Evolutionary conservation across 2,888 invertebrate genomes (phyloP).

Genomic region (Spodoptera exigua): DNA sequence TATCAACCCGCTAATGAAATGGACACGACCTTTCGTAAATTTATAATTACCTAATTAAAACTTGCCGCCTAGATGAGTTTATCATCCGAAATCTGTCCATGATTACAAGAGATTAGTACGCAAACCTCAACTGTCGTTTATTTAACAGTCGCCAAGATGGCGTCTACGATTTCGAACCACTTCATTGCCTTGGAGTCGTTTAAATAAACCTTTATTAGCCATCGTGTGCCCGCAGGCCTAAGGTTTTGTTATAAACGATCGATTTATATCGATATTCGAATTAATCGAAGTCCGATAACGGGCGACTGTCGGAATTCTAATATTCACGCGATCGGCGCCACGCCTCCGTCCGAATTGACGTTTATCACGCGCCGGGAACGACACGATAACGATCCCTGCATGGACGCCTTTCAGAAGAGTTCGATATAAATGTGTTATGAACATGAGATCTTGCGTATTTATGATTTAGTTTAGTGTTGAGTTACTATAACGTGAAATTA

Average conservation of each 20-base stretch:
- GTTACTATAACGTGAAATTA: too few relatives aligned
- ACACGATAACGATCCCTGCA: not conserved
- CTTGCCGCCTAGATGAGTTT: too few relatives aligned
- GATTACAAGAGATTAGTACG: too few relatives aligned
- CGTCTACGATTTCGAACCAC: not conserved
- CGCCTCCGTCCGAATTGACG: constrained; percentile 8
- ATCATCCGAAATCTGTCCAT: too few relatives aligned
- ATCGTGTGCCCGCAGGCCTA: constrained; percentile 1
- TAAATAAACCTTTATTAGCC: constrained; percentile 2
- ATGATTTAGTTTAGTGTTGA: too few relatives aligned
- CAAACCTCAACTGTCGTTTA: too few relatives aligned
- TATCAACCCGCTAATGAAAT: constrained; percentile 12
- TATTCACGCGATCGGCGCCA: constrained; percentile 5
- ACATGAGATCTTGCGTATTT: too few relatives aligned
- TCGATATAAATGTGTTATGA: too few relatives aligned
- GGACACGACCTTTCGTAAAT: constrained; percentile 2
- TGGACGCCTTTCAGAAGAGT: not conserved
- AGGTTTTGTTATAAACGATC: constrained; percentile 6
- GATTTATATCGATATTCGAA: constrained; percentile 16
- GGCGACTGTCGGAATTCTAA: constrained; percentile 11
- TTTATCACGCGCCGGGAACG: constrained; percentile 14
- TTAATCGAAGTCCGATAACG: constrained; percentile 24
- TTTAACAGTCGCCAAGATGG: not conserved
- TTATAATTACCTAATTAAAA: not conserved
- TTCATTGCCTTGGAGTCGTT: not conserved